Evolutionary conservation across 2,797 vertebrate species (phyloP).

Genomic region (Chiroxiphia lanceolata): DNA sequence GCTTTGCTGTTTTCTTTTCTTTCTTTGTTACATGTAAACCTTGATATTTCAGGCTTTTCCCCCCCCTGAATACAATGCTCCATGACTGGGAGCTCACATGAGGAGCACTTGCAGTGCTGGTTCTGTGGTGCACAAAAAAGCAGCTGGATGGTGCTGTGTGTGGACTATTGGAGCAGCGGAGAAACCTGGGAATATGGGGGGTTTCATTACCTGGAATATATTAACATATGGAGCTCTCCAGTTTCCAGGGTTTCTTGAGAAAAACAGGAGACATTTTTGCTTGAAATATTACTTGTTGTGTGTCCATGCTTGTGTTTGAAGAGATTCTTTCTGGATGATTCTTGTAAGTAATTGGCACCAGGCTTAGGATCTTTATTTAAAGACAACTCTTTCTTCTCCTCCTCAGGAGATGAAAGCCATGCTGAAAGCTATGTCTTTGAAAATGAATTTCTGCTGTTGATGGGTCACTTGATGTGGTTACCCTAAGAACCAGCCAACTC

Average conservation of each 20-base stretch:
- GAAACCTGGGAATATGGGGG: neutral
- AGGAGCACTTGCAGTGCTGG: neutral
- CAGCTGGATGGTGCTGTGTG: neutral
- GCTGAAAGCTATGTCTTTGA: conserved; percentile 22
- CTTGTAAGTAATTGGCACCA: neutral
- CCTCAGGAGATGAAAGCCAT: neutral
- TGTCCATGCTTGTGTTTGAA: neutral
- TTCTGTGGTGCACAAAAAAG: neutral
- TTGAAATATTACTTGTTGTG: neutral
- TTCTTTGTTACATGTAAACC: neutral
- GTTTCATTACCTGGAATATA: neutral
- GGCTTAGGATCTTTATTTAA: neutral
- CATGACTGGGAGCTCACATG: neutral
- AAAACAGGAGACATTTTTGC: neutral
- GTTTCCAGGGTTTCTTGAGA: neutral
- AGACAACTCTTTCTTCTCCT: neutral
- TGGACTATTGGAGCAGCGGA: neutral
- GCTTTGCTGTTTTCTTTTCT: neutral
- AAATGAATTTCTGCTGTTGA: conserved; percentile 15
- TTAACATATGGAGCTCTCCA: neutral
- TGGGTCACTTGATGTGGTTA: conserved; percentile 40
- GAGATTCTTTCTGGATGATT: neutral
- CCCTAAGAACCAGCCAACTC: neutral
- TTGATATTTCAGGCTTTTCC: neutral
- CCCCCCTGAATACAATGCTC: neutral